Evolutionary conservation across 2,888 invertebrate species (phyloP), one percentile per base, ranked within the genome.

Genomic region (Leptinotarsa tumamoca): DNA sequence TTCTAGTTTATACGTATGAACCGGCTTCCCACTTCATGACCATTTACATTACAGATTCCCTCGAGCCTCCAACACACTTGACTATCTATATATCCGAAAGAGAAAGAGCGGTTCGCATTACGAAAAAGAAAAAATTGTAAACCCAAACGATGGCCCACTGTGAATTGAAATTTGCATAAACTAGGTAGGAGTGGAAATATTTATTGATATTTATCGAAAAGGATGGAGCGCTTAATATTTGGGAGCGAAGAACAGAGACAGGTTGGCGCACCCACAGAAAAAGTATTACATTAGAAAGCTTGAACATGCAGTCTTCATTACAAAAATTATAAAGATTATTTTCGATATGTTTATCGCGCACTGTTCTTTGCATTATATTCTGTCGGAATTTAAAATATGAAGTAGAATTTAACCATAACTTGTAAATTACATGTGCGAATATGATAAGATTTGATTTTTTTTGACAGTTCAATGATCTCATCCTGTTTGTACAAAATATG

Each of bases 131-230:
- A 63, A 63, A 63, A 63, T 18, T 63, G 63, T 43, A 33, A 13
- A 63, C n/a, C 18, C 33, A 27, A 54, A 56, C 71, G 76, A 77
- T 63, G 52, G 73, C 76, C 76, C 68, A 76, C 73, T 74, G 77
- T 58, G 79, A 75, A 72, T 73, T 50, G 43, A 78, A 80, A 80
- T 80, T 80, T 75, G 74, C 80, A 80, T 80, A 77, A 74, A 78
- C 61, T 72, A 71, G 52, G 80, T 80, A 72, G 80, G 80, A 76
- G 80, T 79, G 1, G 54, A 14, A 70, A 71, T 75, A 68, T 75
- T 75, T 75, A 75, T 71, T 71, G 68, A 71, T 75, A 75, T 75
- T 75, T 68, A 61, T 71, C 49, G 71, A 43, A 71, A 71, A 71
- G 71, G 71, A 75, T 23, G 68, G 15, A 68, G 43, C 51, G 58